Evolutionary conservation across 2,888 invertebrate genomes (phyloP), one percentile per base, ranked within the genome.

Genomic region (Esperia sulphurella): DNA sequence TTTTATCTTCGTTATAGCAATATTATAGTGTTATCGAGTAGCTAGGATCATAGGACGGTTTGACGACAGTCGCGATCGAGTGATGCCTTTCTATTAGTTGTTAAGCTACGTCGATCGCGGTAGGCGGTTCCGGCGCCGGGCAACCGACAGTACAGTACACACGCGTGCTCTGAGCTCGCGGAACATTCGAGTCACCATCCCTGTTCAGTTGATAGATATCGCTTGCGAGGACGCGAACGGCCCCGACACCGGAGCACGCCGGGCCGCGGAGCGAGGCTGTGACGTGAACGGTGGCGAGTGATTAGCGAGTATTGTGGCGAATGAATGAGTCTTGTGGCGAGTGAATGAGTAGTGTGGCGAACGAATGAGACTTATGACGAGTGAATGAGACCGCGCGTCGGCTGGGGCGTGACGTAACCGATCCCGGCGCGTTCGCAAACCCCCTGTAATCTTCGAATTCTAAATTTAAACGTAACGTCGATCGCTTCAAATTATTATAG

Each of bases 401-500:
- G 14, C 33, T 13, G 42, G 28, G 12, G 14, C 42, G 37, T 13
- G 21, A 54, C 63, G 59, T 58, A 55, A 58, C 52, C 53, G 52
- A 43, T 50, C 52, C 54, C 58, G 57, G 61, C 65, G 66, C 67
- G 61, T 57, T 63, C 65, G 52, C 70, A 59, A 62, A 68, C 67
- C 70, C 62, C 59, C 65, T 66, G 68, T 78, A 76, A 66, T 76
- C 77, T 78, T 77, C 73, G 65, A 77, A 79, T 83, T 79, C 79
- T 81, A 84, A 78, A 83, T 76, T 76, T 75, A 70, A 62, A 66
- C 67, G 60, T 65, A 77, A 75, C 74, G 73, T 77, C 78, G 73
- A 82, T 77, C 77, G 88, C 88, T 88, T 86, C 66, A 78, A 80
- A 72, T 77, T 75, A 78, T 79, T 77, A 83, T 76, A 71, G 71